phyloP scores from a whole-genome alignment of 2,888 invertebrate genomes.

The Acleris cristana region DNA sequence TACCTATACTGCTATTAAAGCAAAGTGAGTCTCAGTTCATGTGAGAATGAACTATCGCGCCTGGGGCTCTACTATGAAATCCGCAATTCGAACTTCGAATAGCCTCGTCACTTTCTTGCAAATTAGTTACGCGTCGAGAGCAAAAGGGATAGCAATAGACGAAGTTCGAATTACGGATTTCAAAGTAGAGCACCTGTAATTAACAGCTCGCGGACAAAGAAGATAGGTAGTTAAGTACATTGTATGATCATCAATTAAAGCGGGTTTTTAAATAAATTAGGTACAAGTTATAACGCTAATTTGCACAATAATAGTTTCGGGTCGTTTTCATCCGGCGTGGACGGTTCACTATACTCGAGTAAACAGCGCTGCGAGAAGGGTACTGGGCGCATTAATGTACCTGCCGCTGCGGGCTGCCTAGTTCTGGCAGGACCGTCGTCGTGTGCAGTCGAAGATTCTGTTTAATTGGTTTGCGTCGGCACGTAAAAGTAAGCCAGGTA shows the following conservation, averaged over 20 bases:
- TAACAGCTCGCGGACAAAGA: too few relatives aligned
- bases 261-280: conserved; percentile 43
- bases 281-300: conserved; percentile 53
- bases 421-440: background rate
- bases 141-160: too few relatives aligned
- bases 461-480: conserved; percentile 21
- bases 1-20: too few relatives aligned
- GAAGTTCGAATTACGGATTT: too few relatives aligned
- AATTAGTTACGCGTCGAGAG: too few relatives aligned
- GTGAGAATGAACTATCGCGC: too few relatives aligned
- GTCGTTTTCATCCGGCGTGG: conserved; percentile 21
- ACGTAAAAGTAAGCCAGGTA: conserved; percentile 52
- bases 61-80: too few relatives aligned
- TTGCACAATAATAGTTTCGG: conserved; percentile 50
- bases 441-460: conserved; percentile 6
- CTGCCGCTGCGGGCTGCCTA: background rate
- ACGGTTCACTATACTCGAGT: background rate
- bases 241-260: conserved; percentile 28
- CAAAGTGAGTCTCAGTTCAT: too few relatives aligned
- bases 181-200: too few relatives aligned
- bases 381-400: background rate
- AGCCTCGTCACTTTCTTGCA: too few relatives aligned
- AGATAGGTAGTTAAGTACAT: background rate
- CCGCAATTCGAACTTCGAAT: too few relatives aligned
- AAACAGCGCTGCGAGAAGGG: background rate